These are phyloP conservation scores for Gastrophryne carolinensis DNA, from an alignment of 2,797 vertebrate genomes.

Conservation along the genomic window DNA sequence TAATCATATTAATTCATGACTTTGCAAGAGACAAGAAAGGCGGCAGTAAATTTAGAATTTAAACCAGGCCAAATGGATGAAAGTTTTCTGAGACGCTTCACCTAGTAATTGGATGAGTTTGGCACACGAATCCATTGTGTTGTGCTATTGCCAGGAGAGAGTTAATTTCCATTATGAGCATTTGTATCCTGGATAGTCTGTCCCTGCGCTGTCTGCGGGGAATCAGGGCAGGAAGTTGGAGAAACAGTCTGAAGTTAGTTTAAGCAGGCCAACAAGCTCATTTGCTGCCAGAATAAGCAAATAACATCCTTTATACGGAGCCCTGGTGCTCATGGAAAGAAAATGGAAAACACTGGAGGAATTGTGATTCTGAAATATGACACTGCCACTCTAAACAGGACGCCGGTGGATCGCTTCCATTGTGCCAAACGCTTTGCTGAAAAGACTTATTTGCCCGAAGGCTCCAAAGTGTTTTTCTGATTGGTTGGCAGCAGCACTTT, in stretches of 20 bases:
- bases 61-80: conserved; percentile 23
- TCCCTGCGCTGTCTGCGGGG: conserved; percentile 29
- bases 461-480: no score
- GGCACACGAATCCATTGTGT: not conserved
- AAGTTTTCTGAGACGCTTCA: not conserved
- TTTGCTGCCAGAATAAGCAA: conserved; percentile 44
- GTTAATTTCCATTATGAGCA: not conserved
- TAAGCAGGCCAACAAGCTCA: conserved; percentile 21
- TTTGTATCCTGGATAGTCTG: not conserved
- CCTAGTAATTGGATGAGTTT: not conserved
- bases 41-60: conserved; percentile 6
- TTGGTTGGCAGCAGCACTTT: no score
- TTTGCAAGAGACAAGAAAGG: not conserved
- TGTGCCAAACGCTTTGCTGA: not conserved
- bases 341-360: conserved; percentile 14
- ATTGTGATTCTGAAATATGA: not conserved
- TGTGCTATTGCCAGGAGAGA: not conserved
- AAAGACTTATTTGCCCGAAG: not conserved
- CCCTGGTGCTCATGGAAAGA: conserved; percentile 10
- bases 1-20: no score
- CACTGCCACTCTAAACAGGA: not conserved
- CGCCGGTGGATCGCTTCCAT: not conserved
- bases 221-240: conserved; percentile 46
- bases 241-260: conserved; percentile 44
- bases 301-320: conserved; percentile 45